Evolutionary conservation across 2,113 vertebrate species (phyloP).

Genomic region (Sinocyclocheilus anshuiensis): DNA sequence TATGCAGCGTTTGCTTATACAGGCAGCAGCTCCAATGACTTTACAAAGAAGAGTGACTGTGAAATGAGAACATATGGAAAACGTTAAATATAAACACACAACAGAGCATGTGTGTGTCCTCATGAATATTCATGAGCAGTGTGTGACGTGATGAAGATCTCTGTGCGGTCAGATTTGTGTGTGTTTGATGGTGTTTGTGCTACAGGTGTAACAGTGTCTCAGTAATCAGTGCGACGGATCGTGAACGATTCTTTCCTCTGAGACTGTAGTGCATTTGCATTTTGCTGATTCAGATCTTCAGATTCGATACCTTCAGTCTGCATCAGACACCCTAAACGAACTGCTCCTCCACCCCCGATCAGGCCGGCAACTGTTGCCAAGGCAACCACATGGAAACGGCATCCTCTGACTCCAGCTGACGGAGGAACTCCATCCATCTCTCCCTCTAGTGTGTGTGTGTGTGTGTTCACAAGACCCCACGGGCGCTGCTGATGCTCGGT

Average conservation of each 20-base stretch:
- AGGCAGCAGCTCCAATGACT: too few species aligned
- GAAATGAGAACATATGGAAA: not conserved
- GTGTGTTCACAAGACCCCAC: constrained; percentile 43
- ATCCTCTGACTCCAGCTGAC: too few species aligned
- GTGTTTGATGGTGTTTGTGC: not conserved
- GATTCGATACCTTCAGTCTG: too few species aligned
- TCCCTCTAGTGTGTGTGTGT: not conserved
- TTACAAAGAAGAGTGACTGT: too few species aligned
- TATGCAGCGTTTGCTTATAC: too few species aligned
- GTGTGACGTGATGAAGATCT: not conserved
- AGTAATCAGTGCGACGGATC: not conserved
- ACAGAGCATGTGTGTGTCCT: not conserved
- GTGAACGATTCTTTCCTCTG: not conserved
- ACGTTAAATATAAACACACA: not conserved
- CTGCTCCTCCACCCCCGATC: too few species aligned
- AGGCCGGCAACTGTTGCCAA: too few species aligned
- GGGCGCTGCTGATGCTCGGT: constrained; percentile 44
- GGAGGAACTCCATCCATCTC: too few species aligned
- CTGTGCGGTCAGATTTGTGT: not conserved
- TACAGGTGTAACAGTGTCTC: not conserved
- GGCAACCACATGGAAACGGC: too few species aligned
- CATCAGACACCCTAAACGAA: too few species aligned
- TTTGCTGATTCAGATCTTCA: constrained; percentile 42
- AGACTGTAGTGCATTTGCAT: not conserved
- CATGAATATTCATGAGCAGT: not conserved